These are phyloP conservation scores for Sebastes miniatus DNA, from an alignment of 2,797 vertebrate genomes.

Conservation along the genomic window DNA sequence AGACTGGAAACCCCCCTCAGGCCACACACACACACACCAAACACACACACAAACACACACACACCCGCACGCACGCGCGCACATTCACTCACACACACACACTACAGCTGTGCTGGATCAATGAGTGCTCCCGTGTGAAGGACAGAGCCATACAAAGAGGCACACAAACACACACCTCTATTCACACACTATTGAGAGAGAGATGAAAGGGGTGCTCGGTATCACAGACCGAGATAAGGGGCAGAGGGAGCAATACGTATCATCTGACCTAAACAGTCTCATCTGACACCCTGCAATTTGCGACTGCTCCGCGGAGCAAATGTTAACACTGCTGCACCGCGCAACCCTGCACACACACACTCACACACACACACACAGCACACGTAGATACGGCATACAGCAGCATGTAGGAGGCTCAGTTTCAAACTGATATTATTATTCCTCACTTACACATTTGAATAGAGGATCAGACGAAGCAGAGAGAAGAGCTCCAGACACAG, in stretches of 20 bases:
- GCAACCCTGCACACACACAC: slow-evolving; percentile 17
- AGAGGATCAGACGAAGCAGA: slow-evolving; percentile 27
- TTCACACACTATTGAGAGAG: slow-evolving; percentile 48
- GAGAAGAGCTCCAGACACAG: slow-evolving; percentile 35
- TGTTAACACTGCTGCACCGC: slow-evolving; percentile 61
- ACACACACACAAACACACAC: slow-evolving; percentile 58
- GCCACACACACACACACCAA: slow-evolving; percentile 60
- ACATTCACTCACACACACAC: slow-evolving; percentile 27
- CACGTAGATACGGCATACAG: not conserved
- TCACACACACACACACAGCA: not conserved
- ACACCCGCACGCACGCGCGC: slow-evolving; percentile 40
- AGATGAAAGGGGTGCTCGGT: slow-evolving; percentile 67
- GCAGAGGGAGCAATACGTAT: slow-evolving; percentile 63
- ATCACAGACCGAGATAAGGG: slow-evolving; percentile 70
- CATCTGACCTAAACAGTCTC: slow-evolving; percentile 78
- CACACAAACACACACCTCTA: slow-evolving; percentile 43
- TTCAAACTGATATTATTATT: slow-evolving; percentile 33
- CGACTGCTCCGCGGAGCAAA: slow-evolving; percentile 66
- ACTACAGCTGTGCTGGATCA: slow-evolving; percentile 74
- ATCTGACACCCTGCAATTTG: slow-evolving; percentile 77
- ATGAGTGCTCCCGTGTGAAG: slow-evolving; percentile 75
- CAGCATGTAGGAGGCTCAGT: slow-evolving; percentile 21
- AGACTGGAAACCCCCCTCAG: slow-evolving; percentile 79
- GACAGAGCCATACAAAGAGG: slow-evolving; percentile 70
- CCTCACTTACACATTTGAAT: slow-evolving; percentile 26